phyloP scores from a whole-genome alignment of 2,888 invertebrate genomes.

The Erebia ligea region DNA sequence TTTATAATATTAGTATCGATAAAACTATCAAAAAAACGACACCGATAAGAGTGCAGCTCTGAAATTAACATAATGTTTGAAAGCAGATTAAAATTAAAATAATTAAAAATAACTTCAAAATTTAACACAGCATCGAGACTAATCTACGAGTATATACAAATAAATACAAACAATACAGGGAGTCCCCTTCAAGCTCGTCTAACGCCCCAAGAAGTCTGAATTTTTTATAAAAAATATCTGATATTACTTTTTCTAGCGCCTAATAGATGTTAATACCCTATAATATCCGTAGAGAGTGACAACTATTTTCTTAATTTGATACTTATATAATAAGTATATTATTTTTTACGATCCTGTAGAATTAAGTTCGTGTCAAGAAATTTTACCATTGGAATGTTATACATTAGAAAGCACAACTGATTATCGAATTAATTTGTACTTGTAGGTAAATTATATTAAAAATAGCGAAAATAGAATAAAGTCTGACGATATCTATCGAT shows the following conservation, averaged over 20 bases:
- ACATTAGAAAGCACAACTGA: not conserved
- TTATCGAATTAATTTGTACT: constrained; percentile 34
- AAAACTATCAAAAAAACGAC: not conserved
- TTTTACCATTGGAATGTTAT: not conserved
- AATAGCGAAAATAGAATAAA: constrained; percentile 10
- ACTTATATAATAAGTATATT: not conserved
- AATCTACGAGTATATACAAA: not conserved
- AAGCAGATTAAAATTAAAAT: not conserved
- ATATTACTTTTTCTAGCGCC: not conserved
- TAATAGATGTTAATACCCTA: no score
- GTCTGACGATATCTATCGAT: not conserved
- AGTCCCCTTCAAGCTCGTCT: no score
- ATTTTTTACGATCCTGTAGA: not conserved
- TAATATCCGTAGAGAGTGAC: not conserved
- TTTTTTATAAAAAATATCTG: not conserved
- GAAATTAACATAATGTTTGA: not conserved
- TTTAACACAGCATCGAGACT: not conserved
- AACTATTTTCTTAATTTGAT: not conserved
- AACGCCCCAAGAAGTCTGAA: no score
- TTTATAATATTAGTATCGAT: no score
- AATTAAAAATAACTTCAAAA: not conserved
- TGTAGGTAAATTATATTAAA: constrained; percentile 37
- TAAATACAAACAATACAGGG: not conserved
- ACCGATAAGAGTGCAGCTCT: not conserved
- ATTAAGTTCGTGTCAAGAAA: not conserved